phyloP scores from a whole-genome alignment of 2,888 invertebrate species.

The Leptinotarsa rubiginosa region DNA sequence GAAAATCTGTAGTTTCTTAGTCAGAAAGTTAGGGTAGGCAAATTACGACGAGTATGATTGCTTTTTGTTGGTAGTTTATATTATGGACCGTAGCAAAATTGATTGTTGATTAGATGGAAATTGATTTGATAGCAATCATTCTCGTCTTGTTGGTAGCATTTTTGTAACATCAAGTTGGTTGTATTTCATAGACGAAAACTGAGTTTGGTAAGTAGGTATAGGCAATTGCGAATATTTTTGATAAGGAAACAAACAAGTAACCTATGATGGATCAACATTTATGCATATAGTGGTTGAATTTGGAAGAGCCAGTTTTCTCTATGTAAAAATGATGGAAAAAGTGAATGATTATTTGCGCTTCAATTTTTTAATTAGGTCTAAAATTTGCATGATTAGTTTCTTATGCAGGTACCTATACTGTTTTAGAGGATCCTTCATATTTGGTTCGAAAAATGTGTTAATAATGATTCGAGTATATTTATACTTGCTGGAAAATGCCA shows the following conservation, averaged over 20 bases:
- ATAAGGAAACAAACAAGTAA: constrained; percentile 2
- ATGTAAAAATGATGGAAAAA: not conserved
- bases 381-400: constrained; percentile 7
- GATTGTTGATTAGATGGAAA: constrained; percentile 42
- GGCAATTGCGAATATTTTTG: constrained; percentile 22
- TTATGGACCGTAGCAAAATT: constrained; percentile 42
- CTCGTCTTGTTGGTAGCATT: constrained; percentile 44
- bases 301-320: constrained; percentile 8
- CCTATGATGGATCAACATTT: not conserved
- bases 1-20: not conserved
- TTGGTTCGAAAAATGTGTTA: not conserved
- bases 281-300: not conserved
- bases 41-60: constrained; percentile 35
- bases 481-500: not conserved
- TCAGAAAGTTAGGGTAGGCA: constrained; percentile 1
- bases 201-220: constrained; percentile 13
- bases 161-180: constrained; percentile 35
- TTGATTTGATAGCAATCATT: constrained; percentile 41
- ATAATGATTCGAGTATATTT: not conserved
- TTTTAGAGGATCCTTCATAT: not conserved
- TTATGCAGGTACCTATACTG: not conserved
- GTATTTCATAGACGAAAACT: constrained; percentile 17
- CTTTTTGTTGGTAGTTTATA: constrained; percentile 48
- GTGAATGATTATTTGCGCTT: constrained; percentile 6
- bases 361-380: not conserved